Evolutionary conservation across 2,113 vertebrate species (phyloP).

Genomic region (Pseudorectes ferrugineus): DNA sequence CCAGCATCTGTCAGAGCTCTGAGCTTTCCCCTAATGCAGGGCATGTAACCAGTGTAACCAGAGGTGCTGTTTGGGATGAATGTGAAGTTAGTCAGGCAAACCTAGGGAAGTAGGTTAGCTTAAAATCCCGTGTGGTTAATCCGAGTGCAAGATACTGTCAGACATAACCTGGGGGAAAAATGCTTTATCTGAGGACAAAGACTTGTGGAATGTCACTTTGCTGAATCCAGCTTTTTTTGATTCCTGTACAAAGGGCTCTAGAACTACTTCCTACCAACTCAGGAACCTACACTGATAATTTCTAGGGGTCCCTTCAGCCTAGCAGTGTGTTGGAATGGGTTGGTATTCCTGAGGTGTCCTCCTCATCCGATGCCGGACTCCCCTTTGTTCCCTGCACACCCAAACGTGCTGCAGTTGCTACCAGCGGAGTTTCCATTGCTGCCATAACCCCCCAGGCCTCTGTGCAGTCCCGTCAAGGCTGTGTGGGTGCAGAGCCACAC

Average conservation of each 20-base stretch:
- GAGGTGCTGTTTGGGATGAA: not conserved
- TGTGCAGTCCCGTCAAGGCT: fast-evolving
- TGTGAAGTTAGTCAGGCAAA: not conserved
- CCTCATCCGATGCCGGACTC: not conserved
- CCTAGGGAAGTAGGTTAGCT: not conserved
- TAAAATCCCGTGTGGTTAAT: not conserved
- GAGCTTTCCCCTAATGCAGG: not conserved
- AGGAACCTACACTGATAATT: fast-evolving
- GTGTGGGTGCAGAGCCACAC: not conserved
- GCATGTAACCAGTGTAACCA: not conserved
- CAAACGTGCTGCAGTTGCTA: fast-evolving
- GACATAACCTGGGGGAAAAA: not conserved
- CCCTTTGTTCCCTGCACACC: not conserved
- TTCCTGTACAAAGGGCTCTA: not conserved
- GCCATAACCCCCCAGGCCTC: not conserved
- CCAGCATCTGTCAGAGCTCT: not conserved
- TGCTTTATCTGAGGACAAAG: not conserved
- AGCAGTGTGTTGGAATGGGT: not conserved
- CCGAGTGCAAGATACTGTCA: not conserved
- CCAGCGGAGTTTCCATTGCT: not conserved
- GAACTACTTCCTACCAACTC: not conserved
- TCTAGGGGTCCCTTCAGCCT: not conserved
- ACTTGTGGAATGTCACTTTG: not conserved
- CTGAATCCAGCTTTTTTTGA: not conserved
- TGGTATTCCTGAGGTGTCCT: not conserved